phyloP scores from a whole-genome alignment of 1,140 invertebrate genomes.

The Pseudomyrmex pallidus region DNA sequence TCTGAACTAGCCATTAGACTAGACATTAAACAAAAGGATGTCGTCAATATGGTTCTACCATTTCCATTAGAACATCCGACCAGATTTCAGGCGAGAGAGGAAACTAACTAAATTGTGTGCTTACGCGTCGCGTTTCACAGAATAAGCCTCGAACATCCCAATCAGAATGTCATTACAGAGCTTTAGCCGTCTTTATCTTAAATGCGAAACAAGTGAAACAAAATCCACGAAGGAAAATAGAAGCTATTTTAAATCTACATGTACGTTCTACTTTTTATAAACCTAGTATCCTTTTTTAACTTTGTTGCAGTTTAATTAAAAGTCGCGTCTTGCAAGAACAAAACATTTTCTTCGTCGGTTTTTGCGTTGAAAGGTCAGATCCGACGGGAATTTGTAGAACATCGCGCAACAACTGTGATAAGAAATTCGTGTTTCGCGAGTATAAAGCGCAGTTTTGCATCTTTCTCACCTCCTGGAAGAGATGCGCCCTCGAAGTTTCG shows the following conservation, averaged over 20 bases:
- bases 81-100: constrained; percentile 1
- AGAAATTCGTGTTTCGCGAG: not conserved
- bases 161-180: not conserved
- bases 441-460: not conserved
- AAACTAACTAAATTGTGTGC: not conserved
- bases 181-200: not conserved
- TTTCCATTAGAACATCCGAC: constrained; percentile 41
- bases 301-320: not conserved
- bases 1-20: constrained; percentile 38
- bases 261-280: not conserved
- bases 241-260: not conserved
- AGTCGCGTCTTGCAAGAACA: not conserved
- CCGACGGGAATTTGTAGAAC: not conserved
- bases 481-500: constrained; percentile 97
- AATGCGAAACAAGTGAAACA: not conserved
- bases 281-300: not conserved
- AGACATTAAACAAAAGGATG: constrained; percentile 42
- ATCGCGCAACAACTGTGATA: not conserved
- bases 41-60: not conserved
- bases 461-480: constrained; percentile 95
- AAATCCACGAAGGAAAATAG: too few relatives aligned
- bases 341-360: not conserved
- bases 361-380: not conserved
- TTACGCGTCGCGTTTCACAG: not conserved
- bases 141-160: not conserved